Evolutionary conservation across 2,113 vertebrate species (phyloP).

Genomic region (Mugil cephalus): DNA sequence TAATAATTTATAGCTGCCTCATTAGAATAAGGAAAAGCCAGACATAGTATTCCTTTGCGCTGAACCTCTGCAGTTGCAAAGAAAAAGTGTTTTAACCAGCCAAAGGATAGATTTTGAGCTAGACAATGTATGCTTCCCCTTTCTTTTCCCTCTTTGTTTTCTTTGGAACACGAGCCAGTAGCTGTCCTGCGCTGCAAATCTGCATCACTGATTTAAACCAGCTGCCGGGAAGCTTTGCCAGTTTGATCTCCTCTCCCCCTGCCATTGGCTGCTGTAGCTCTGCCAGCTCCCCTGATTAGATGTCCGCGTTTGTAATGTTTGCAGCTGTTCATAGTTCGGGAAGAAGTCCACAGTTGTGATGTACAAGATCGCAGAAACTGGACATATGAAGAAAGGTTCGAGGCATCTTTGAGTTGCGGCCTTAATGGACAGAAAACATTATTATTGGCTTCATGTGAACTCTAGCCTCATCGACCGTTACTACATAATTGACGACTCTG

Average conservation of each 20-base stretch:
- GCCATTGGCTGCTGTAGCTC: conserved; percentile 45
- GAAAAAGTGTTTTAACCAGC: conserved; percentile 6
- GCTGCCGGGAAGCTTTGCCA: conserved; percentile 65
- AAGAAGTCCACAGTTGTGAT: conserved; percentile 10
- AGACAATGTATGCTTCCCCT: not conserved
- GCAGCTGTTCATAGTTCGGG: conserved; percentile 57
- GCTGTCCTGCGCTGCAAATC: conserved; percentile 42
- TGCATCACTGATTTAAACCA: conserved; percentile 73
- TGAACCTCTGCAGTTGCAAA: conserved; percentile 2
- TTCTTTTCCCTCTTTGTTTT: conserved; percentile 33
- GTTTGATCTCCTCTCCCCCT: conserved; percentile 47
- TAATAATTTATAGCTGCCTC: conserved; percentile 28
- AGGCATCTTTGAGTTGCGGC: not conserved
- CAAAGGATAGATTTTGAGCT: conserved; percentile 17
- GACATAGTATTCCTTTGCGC: conserved; percentile 3
- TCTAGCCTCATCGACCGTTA: not conserved
- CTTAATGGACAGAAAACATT: not conserved
- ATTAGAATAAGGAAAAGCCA: conserved; percentile 39
- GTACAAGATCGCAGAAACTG: conserved; percentile 17
- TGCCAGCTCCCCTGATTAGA: conserved; percentile 61
- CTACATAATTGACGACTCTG: not conserved
- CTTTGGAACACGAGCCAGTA: conserved; percentile 39
- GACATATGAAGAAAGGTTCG: conserved; percentile 36
- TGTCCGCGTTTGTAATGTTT: conserved; percentile 53
- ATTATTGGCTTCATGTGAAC: not conserved